Conservation (phyloP, 2,113 vertebrate genomes). For the Malurus melanocephalus region DNA sequence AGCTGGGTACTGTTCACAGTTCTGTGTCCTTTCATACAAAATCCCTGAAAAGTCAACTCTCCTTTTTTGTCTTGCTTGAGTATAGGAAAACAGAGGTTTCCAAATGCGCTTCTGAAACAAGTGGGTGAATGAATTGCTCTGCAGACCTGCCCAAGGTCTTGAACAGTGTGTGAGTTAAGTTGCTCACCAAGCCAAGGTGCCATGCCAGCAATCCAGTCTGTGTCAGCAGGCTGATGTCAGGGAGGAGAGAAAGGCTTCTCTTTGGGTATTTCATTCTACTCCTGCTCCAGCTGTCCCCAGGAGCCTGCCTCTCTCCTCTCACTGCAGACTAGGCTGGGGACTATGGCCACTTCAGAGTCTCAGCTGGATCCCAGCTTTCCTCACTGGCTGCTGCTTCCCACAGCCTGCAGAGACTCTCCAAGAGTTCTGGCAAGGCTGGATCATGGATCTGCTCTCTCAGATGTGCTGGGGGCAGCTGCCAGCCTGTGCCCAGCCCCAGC, state of each 20-base stretch:
- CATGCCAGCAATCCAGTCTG: accelerated
- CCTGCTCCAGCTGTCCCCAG: accelerated
- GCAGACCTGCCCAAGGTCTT: neutral
- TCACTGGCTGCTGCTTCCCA: neutral
- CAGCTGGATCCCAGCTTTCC: accelerated
- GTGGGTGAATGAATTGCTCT: neutral
- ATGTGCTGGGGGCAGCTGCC: neutral
- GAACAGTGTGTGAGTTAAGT: neutral
- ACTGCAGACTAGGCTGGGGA: neutral
- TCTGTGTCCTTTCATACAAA: neutral
- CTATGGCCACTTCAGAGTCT: neutral
- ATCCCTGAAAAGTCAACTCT: neutral
- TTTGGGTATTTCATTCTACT: neutral
- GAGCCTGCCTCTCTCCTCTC: neutral
- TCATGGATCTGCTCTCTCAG: accelerated
- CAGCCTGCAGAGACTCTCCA: neutral
- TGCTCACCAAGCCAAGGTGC: neutral
- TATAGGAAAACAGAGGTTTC: neutral
- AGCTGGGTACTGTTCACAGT: neutral
- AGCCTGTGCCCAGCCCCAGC: neutral
- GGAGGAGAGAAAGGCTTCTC: neutral
- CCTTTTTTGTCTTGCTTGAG: neutral
- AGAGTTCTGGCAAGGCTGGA: neutral
- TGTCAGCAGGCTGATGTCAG: neutral
- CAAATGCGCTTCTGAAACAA: neutral